phyloP scores from a whole-genome alignment of 1,140 invertebrate species.

The Scaptodrosophila lebanonensis region DNA sequence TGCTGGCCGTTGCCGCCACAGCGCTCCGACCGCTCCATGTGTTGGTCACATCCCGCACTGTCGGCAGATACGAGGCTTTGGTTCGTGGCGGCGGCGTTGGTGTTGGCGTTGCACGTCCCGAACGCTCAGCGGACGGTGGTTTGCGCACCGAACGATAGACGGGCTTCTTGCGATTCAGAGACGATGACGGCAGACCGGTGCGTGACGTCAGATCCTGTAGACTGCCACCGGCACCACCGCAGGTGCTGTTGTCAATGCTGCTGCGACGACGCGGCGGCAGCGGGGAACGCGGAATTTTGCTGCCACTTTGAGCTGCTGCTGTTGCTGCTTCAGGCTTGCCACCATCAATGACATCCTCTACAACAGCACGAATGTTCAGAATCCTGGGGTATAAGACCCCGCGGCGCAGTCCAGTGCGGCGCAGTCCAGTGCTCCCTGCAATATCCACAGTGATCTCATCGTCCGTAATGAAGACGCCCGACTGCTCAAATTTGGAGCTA shows the following conservation, averaged over 20 bases:
- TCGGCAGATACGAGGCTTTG: constrained; percentile 73
- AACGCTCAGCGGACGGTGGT: constrained; percentile 37
- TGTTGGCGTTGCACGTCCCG: neutral
- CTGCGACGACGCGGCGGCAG: constrained; percentile 54
- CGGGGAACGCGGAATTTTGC: constrained; percentile 69
- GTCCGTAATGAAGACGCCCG: constrained; percentile 77
- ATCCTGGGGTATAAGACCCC: too few species aligned
- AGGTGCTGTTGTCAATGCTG: constrained; percentile 64
- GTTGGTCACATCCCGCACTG: constrained; percentile 79
- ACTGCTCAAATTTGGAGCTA: constrained; percentile 59
- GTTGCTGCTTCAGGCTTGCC: constrained; percentile 55
- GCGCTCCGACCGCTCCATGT: constrained; percentile 83
- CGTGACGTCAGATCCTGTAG: constrained; percentile 60
- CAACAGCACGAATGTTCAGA: constrained; percentile 79
- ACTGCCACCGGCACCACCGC: constrained; percentile 51
- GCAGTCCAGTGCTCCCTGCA: constrained; percentile 82
- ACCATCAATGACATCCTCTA: constrained; percentile 72
- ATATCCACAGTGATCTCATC: constrained; percentile 82
- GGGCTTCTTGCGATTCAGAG: constrained; percentile 54
- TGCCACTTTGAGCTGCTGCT: constrained; percentile 74
- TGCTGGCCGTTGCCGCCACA: constrained; percentile 28
- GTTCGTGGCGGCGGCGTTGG: constrained; percentile 12
- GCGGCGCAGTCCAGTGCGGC: constrained; percentile 80
- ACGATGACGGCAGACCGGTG: constrained; percentile 29
- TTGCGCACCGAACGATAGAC: constrained; percentile 72